These are phyloP conservation scores for Rhagonycha fulva DNA, from an alignment of 2,888 invertebrate species.

Conservation along the genomic window DNA sequence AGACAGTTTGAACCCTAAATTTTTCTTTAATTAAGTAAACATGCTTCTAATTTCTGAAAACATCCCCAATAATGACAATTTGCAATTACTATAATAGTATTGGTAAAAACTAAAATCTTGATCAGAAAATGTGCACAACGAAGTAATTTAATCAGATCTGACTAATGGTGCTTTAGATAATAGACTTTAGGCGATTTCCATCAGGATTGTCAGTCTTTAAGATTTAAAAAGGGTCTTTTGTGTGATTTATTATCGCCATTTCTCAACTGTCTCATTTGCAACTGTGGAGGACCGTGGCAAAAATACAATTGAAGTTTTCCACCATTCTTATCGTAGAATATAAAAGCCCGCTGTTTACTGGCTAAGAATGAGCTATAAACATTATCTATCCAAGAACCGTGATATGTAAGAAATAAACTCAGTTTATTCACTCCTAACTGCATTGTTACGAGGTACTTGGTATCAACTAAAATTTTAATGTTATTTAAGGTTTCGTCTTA, in stretches of 20 bases:
- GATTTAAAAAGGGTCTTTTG: slow-evolving; percentile 46
- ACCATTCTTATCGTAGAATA: slow-evolving; percentile 37
- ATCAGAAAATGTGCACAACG: slow-evolving; percentile 47
- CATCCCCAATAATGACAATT: not conserved
- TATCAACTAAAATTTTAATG: slow-evolving; percentile 14
- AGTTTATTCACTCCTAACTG: slow-evolving; percentile 36
- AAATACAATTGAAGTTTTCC: slow-evolving; percentile 38
- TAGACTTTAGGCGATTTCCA: slow-evolving; percentile 45
- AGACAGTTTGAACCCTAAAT: not conserved
- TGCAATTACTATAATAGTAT: slow-evolving; percentile 16
- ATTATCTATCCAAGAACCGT: slow-evolving; percentile 47
- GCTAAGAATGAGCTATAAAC: slow-evolving; percentile 47
- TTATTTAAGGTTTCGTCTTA: not conserved
- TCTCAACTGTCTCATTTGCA: slow-evolving; percentile 50
- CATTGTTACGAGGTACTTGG: slow-evolving; percentile 17
- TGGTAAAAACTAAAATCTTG: slow-evolving; percentile 44
- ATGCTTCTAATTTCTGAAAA: not conserved
- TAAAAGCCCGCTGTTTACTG: slow-evolving; percentile 42
- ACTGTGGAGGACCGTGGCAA: slow-evolving; percentile 40
- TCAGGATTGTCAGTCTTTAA: slow-evolving; percentile 45
- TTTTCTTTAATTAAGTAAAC: not conserved
- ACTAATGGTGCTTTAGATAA: slow-evolving; percentile 52
- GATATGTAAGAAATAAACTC: slow-evolving; percentile 47
- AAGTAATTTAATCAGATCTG: slow-evolving; percentile 50
- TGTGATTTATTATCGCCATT: slow-evolving; percentile 50